Conservation (phyloP, 2,888 invertebrate genomes). For the Zelleria hepariella region DNA sequence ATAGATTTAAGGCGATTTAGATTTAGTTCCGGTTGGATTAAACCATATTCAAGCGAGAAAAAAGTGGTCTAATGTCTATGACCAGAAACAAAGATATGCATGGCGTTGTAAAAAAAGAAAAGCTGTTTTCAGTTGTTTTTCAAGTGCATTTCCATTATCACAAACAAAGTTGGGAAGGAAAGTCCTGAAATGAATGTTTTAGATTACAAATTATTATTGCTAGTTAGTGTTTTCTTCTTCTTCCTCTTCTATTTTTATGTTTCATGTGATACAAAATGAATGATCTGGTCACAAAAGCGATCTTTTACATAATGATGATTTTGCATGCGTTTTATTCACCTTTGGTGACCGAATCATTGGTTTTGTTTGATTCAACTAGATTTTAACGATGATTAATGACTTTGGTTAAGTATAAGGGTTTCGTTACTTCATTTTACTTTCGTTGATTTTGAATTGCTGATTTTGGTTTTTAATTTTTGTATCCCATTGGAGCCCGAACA, state of each 20-base stretch:
- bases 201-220: not conserved
- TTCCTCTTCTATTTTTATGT: not conserved
- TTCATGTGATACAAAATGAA: slow-evolving; percentile 20
- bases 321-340: slow-evolving; percentile 27
- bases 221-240: not conserved
- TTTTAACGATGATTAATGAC: not conserved
- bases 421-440: not conserved
- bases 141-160: not conserved
- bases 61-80: not conserved
- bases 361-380: slow-evolving; percentile 3
- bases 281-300: slow-evolving; percentile 45
- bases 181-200: not conserved
- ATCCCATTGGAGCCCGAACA: slow-evolving; percentile 46
- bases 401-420: not conserved
- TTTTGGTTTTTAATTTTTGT: slow-evolving; percentile 17
- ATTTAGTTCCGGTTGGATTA: not conserved
- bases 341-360: slow-evolving; percentile 36
- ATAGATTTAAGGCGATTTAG: slow-evolving; percentile 69
- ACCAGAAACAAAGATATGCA: not conserved
- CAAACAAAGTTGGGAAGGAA: not conserved
- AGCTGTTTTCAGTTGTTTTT: too few relatives aligned
- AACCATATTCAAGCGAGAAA: not conserved
- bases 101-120: too few relatives aligned
- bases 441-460: slow-evolving; percentile 5
- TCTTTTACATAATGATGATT: slow-evolving; percentile 18